These are phyloP conservation scores for Eupithecia dodoneata DNA, from an alignment of 2,888 invertebrate genomes.

Conservation along the genomic window DNA sequence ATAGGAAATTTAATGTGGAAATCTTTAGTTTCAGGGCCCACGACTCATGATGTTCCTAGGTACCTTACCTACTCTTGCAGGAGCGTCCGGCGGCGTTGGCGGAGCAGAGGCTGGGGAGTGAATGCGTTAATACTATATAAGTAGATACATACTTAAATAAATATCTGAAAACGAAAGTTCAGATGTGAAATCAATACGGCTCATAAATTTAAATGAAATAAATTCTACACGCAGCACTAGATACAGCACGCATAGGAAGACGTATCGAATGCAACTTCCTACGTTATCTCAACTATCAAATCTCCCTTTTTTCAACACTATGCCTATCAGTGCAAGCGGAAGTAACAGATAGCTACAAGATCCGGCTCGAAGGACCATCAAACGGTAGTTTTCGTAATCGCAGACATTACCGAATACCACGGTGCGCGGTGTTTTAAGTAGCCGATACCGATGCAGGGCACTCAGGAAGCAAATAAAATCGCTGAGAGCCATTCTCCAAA, in stretches of 20 bases:
- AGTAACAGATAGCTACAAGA: slow-evolving; percentile 6
- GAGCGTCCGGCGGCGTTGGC: no score
- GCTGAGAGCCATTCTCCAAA: background rate
- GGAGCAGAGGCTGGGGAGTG: no score
- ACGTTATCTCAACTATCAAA: background rate
- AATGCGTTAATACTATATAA: no score
- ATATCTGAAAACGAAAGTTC: background rate
- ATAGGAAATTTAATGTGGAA: no score
- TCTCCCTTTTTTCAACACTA: background rate
- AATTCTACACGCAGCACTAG: background rate
- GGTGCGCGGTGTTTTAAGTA: background rate
- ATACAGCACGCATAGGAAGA: background rate
- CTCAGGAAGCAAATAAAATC: slow-evolving; percentile 19
- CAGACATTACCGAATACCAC: background rate
- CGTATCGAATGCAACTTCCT: background rate
- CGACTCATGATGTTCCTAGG: no score
- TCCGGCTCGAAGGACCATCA: slow-evolving; percentile 15
- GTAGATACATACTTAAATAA: no score
- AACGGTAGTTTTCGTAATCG: background rate
- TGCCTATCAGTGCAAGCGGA: background rate
- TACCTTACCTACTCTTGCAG: no score
- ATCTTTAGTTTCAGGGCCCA: no score
- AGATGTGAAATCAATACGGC: background rate
- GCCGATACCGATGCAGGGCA: background rate
- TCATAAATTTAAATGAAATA: background rate